A percentile compares a stretch with the other conserved stretches of the same genome.
Conservation (phyloP, 1,140 invertebrate species). For the Maconellicoccus hirsutus region DNA sequence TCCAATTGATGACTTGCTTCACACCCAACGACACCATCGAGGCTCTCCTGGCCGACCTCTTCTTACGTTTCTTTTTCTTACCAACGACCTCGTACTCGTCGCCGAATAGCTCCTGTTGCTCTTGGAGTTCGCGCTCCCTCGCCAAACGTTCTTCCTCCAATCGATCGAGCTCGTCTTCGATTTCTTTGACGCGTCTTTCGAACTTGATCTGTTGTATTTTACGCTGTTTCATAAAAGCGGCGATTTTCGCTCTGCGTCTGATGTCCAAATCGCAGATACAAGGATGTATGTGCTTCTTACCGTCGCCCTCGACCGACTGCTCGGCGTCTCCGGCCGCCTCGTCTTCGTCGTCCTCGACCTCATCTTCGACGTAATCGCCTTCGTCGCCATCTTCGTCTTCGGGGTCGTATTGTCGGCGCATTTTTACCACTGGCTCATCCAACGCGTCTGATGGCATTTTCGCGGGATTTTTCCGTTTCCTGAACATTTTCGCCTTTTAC, state of each 20-base stretch:
- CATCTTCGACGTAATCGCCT: not conserved
- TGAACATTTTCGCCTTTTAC: no score
- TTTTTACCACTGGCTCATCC: no score
- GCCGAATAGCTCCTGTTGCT: constrained; percentile 12
- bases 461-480: no score
- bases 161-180: not conserved
- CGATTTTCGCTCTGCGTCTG: not conserved
- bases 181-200: not conserved
- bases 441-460: no score
- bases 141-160: constrained; percentile 5
- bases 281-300: not conserved
- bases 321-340: not conserved
- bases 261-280: not conserved
- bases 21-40: constrained; percentile 16
- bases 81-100: constrained; percentile 14
- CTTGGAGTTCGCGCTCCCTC: not conserved
- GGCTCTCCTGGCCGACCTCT: not conserved
- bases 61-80: constrained; percentile 11
- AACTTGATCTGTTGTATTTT: not conserved
- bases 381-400: not conserved
- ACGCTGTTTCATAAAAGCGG: not conserved
- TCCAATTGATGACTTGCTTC: constrained; percentile 12
- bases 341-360: not conserved
- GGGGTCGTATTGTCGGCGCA: not conserved
- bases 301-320: not conserved